These are phyloP conservation scores for Sphaerophoria taeniata DNA, from an alignment of 2,888 invertebrate genomes.

Conservation along the genomic window DNA sequence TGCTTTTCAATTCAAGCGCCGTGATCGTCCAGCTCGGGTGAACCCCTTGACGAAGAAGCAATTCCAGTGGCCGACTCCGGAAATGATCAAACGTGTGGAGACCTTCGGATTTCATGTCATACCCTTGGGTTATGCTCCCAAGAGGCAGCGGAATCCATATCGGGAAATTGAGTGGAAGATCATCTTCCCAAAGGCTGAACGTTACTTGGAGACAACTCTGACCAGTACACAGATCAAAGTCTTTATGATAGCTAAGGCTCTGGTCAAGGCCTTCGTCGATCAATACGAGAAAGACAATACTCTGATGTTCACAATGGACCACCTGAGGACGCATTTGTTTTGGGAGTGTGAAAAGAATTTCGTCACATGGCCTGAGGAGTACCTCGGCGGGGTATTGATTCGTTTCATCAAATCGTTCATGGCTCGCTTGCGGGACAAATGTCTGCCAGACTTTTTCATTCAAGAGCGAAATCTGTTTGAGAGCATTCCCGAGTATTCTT, in stretches of 20 bases:
- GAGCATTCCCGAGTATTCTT: constrained; percentile 86
- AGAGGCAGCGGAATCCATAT: constrained; percentile 85
- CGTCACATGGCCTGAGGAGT: constrained; percentile 89
- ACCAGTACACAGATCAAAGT: constrained; percentile 89
- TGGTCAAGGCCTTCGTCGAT: constrained; percentile 90
- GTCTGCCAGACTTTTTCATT: constrained; percentile 89
- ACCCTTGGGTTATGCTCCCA: constrained; percentile 88
- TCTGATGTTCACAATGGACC: constrained; percentile 87
- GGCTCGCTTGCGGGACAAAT: constrained; percentile 85
- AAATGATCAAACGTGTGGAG: constrained; percentile 87
- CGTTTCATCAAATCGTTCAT: constrained; percentile 87
- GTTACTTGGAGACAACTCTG: constrained; percentile 88
- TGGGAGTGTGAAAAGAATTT: constrained; percentile 90
- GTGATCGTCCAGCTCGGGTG: constrained; percentile 85
- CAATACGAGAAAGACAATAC: constrained; percentile 85
- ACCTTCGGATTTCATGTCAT: constrained; percentile 88
- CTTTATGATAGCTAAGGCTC: constrained; percentile 87
- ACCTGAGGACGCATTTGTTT: constrained; percentile 89
- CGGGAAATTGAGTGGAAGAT: constrained; percentile 91
- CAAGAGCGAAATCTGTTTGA: constrained; percentile 89
- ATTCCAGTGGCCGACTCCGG: constrained; percentile 88
- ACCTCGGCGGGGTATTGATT: constrained; percentile 87
- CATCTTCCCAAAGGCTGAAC: constrained; percentile 90
- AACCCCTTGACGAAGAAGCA: constrained; percentile 85
- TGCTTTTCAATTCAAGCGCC: constrained; percentile 87